These are phyloP conservation scores for Thinocorus orbignyianus DNA, from an alignment of 2,113 vertebrate genomes.

Conservation along the genomic window DNA sequence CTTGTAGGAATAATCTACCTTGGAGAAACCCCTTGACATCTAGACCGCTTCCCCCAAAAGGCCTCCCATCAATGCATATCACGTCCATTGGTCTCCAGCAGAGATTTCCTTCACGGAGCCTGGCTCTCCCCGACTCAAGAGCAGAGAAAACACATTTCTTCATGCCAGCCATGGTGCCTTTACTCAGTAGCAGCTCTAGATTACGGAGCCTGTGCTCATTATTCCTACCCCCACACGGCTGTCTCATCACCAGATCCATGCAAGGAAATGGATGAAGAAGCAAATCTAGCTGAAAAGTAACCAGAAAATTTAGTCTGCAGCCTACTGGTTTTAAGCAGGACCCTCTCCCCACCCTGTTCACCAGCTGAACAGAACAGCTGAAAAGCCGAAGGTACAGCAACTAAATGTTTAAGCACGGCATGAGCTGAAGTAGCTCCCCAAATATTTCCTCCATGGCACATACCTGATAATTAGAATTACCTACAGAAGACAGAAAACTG, in stretches of 20 bases:
- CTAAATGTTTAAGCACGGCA: neutral
- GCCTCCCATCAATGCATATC: neutral
- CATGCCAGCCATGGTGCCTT: neutral
- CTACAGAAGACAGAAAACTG: neutral
- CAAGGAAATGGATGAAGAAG: neutral
- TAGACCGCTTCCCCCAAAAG: neutral
- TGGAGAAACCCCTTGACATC: neutral
- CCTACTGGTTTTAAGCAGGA: neutral
- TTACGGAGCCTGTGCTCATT: neutral
- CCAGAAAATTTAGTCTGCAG: neutral
- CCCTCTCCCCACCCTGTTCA: neutral
- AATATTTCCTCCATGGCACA: neutral
- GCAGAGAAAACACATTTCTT: neutral
- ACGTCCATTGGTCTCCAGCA: neutral
- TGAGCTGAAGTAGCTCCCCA: neutral
- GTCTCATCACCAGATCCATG: neutral
- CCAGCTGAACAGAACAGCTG: neutral
- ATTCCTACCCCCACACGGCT: neutral
- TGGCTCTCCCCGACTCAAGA: neutral
- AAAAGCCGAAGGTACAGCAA: neutral
- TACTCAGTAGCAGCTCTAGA: neutral
- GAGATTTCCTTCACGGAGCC: neutral
- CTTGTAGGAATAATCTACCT: neutral
- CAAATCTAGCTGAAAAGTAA: neutral
- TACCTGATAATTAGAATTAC: neutral